A percentile compares a stretch with the other conserved stretches of the same genome.
Evolutionary conservation across 2,113 vertebrate species (phyloP).

Genomic region (Empidonax traillii): DNA sequence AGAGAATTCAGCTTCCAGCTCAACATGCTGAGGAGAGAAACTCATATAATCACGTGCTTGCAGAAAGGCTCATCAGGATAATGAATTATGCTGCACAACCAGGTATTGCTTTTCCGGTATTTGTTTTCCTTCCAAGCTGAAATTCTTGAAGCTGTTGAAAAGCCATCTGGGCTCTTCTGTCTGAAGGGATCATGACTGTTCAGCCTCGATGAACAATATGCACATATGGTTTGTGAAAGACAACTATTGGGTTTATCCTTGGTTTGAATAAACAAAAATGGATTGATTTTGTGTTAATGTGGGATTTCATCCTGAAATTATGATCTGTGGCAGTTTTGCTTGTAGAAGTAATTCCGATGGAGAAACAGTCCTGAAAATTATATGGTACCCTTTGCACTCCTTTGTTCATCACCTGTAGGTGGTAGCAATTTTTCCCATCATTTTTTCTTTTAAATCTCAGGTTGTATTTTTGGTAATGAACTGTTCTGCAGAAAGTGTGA

Average conservation of each 20-base stretch:
- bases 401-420: background rate
- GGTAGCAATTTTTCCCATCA: background rate
- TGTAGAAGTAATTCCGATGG: background rate
- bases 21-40: slow-evolving; percentile 81
- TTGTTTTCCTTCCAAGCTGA: background rate
- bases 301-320: background rate
- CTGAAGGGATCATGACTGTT: background rate
- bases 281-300: background rate
- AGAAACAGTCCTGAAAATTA: background rate
- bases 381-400: background rate
- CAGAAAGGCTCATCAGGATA: slow-evolving; percentile 91
- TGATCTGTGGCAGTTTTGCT: background rate
- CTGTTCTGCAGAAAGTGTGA: background rate
- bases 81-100: slow-evolving; percentile 91
- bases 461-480: background rate
- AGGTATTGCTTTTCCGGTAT: slow-evolving; percentile 71
- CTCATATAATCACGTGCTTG: slow-evolving; percentile 89
- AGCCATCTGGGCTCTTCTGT: background rate
- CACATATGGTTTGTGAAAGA: background rate
- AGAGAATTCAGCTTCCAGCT: slow-evolving; percentile 89
- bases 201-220: accelerated
- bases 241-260: background rate
- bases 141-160: background rate
- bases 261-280: background rate
- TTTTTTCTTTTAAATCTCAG: background rate